Evolutionary conservation across 2,888 invertebrate genomes (phyloP), one percentile per base, ranked within the genome.

Genomic region (Zele albiditarsus): DNA sequence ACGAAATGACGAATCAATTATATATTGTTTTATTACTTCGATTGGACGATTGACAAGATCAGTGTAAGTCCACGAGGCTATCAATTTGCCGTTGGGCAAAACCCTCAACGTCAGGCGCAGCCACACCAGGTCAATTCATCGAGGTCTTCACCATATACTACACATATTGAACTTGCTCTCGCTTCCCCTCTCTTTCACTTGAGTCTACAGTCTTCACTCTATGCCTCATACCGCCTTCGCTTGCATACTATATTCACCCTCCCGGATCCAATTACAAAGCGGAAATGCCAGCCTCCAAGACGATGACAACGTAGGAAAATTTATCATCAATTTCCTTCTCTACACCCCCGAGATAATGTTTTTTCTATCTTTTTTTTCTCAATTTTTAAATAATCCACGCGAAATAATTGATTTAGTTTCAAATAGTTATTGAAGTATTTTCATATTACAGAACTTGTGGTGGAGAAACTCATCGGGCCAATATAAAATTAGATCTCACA

Each of bases 401-500:
- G 12, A 33, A 60, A 12, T 63, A 71, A 16, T 62, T n/a, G n/a
- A 53, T 66, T 27, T 23, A 46, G 20, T 66, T 46, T 16, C n/a
- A 46, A 46, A 46, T 46, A 46, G 20, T 53, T 20, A 20, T 20
- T 53, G 53, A 3, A 53, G 2, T 53, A 53, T 53, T 53, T 8
- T 20, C n/a, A 14, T n/a, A 46, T 46, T 16, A 23, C 6, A 23
- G 8, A 20, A n/a, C 5, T 53, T 46, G 12, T 12, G 8, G 20
- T 53, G n/a, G 4, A 2, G 8, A 23, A 20, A 20, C 3, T 23
- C 53, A 20, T 53, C 20, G n/a, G 1, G n/a, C 8, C 2, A 68
- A 42, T 63, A 63, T 70, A 66, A 71, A 74, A 74, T 66, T 65
- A 71, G 57, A 65, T 65, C n/a, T n/a, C 2, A 33, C 33, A 33